These are phyloP conservation scores for Drosophila koepferae DNA, from an alignment of 2,888 invertebrate species.

Conservation along the genomic window DNA sequence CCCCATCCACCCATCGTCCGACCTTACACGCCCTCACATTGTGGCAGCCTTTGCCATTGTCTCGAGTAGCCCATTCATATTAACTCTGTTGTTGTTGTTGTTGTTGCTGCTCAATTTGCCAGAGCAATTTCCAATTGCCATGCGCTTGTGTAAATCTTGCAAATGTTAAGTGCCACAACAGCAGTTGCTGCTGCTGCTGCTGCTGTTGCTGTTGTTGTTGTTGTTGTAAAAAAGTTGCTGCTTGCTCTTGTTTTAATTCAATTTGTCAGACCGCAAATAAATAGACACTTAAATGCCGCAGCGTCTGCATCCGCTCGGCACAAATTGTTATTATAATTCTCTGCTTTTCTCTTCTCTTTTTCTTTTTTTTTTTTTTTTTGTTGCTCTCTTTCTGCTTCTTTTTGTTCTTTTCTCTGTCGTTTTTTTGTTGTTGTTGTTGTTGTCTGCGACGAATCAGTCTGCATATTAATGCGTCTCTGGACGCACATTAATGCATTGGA, in stretches of 20 bases:
- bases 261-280: constrained; percentile 72
- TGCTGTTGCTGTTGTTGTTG: not conserved
- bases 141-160: constrained; percentile 42
- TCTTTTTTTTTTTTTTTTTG: too few species aligned
- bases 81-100: constrained; percentile 12
- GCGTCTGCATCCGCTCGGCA: constrained; percentile 44
- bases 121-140: constrained; percentile 53
- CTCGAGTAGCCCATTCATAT: constrained; percentile 43
- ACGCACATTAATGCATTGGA: constrained; percentile 76
- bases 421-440: constrained; percentile 9
- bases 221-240: constrained; percentile 21
- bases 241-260: constrained; percentile 69
- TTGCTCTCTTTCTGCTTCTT: not conserved
- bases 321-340: constrained; percentile 14
- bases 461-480: constrained; percentile 78
- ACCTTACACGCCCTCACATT: not conserved
- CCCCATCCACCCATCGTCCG: not conserved
- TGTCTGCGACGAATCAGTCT: constrained; percentile 47
- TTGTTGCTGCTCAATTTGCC: constrained; percentile 43
- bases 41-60: constrained; percentile 28
- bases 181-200: constrained; percentile 16
- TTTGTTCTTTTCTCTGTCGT: not conserved
- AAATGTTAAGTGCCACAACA: constrained; percentile 30
- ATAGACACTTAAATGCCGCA: constrained; percentile 68
- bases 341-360: too few species aligned